Base-by-base conservation (phyloP, 2,888 invertebrate species). In the Alentia gelatinosa region DNA sequence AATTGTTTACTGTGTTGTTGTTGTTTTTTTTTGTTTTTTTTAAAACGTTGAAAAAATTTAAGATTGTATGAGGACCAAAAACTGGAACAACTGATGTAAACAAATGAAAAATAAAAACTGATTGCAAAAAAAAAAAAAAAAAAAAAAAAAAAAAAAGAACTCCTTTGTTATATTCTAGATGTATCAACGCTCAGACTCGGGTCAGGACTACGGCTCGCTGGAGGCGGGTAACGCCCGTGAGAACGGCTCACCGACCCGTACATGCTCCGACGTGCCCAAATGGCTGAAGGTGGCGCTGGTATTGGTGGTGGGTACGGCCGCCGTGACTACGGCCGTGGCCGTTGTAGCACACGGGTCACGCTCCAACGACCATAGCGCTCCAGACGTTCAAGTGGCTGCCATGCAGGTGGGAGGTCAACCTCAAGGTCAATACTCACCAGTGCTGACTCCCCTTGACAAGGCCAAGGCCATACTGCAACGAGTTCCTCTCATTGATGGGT, bases 401-500 rank as follows among this genome's bases (percentile, higher is more conserved):
- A 37, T 39, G 83, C 37, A 40, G 39, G 40, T 3, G 1, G 39
- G 5, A 1, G 4, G 37, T 23, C 37, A 1, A 30, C 7, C 3
- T 23, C 39, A 40, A 23, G 40, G 40, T 83, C 83, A 40, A 23
- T 7, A 74, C 35, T 12, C 4, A 7, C 37, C 7, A 30, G 83
- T 1, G 3, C 19, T 40, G 39, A 40, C 4, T 40, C 37, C 35
- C 19, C 3, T 42, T 30, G 90, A 79, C 15, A 19, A 42, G 26
- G 90, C 90, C 4, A 90, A 1, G 50, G 33, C 12, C 23, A 33
- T 90, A 35, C 47, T 90, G 23, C 1, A 26, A 7, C 30, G 42
- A 33, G 90, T 90, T 23, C 90, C 90, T 30, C 90, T 90, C 15
- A 90, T 90, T 23, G 90, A 90, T 9, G 90, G 90, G 90, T 90